phyloP scores from a whole-genome alignment of 2,113 vertebrate genomes.

The Rhinichthys klamathensis region DNA sequence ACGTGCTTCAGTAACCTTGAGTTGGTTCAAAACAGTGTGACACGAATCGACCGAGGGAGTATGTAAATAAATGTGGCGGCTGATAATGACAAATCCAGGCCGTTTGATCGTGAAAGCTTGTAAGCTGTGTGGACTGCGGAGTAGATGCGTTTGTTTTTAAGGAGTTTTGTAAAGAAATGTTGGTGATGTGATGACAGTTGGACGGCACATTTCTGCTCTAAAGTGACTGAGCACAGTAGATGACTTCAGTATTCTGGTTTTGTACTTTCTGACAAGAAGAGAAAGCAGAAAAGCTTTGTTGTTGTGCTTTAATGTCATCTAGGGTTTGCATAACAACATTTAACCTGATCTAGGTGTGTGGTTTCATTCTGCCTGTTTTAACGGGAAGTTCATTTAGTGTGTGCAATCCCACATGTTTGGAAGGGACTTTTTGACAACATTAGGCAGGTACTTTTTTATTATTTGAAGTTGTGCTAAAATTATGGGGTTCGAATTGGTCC shows the following conservation, averaged over 20 bases:
- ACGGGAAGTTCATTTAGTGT: background rate
- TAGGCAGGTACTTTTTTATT: background rate
- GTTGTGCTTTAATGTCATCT: background rate
- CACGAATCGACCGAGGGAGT: background rate
- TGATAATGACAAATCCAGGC: background rate
- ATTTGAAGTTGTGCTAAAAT: background rate
- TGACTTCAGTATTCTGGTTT: background rate
- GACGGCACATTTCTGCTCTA: background rate
- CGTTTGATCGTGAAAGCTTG: background rate
- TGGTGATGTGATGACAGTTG: background rate
- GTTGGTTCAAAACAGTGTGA: background rate
- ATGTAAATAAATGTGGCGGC: background rate
- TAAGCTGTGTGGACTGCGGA: background rate
- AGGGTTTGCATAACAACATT: background rate
- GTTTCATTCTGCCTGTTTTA: background rate
- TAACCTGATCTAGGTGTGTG: background rate
- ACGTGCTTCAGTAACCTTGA: background rate
- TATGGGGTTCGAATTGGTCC: no score
- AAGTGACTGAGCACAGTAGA: background rate
- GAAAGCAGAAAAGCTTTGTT: background rate
- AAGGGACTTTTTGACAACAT: background rate
- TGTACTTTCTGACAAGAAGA: background rate
- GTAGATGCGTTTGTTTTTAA: background rate
- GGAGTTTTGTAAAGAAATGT: constrained; percentile 2
- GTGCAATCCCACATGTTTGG: background rate